phyloP scores from a whole-genome alignment of 2,888 invertebrate genomes.

The Antheraea assamensis region DNA sequence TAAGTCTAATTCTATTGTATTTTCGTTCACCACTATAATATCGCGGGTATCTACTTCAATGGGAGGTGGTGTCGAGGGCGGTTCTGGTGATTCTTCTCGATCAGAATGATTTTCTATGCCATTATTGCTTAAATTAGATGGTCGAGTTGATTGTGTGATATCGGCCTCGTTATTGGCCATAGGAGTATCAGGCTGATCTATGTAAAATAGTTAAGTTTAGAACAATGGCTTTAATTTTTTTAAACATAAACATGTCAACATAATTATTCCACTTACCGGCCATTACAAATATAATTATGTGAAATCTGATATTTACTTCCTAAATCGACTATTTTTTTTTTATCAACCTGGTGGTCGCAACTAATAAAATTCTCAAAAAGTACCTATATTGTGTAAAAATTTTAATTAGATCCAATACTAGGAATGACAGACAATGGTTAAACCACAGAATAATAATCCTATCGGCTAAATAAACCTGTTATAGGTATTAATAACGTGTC shows the following conservation, averaged over 20 bases:
- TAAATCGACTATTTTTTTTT: not conserved
- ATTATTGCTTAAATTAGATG: constrained; percentile 24
- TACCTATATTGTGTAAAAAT: not conserved
- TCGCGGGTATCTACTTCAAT: constrained; percentile 77
- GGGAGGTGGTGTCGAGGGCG: constrained; percentile 55
- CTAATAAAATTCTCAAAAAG: not conserved
- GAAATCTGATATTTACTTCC: not conserved
- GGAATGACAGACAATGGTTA: no score
- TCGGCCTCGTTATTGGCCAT: constrained; percentile 42
- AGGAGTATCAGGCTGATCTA: constrained; percentile 53
- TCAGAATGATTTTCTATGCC: constrained; percentile 30
- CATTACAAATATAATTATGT: constrained; percentile 25
- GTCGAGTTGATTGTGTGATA: constrained; percentile 30
- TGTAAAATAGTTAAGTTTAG: no score
- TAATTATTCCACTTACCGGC: constrained; percentile 36
- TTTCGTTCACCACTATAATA: constrained; percentile 85
- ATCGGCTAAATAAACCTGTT: no score
- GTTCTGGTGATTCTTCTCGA: constrained; percentile 50
- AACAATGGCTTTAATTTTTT: no score
- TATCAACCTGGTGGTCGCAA: not conserved
- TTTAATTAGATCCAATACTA: no score
- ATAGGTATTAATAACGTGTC: no score
- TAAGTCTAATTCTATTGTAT: constrained; percentile 89
- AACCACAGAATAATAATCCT: no score
- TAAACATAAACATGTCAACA: not conserved